Percentiles rank a stretch among this genome's conserved stretches.
Conservation (phyloP, 2,797 vertebrate species). For the Urosaurus nigricauda region DNA sequence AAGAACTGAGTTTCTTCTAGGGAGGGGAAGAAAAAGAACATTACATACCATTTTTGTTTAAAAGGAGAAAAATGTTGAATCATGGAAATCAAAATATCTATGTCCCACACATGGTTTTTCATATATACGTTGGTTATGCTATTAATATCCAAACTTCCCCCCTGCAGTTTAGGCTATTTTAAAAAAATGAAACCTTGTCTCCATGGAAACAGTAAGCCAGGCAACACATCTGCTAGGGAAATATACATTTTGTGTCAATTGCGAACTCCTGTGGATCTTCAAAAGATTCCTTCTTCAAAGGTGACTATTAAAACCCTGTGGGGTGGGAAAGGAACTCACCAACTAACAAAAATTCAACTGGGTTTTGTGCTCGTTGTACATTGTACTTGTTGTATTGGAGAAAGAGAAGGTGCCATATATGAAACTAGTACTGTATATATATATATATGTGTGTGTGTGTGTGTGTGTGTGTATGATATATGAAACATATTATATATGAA, state of each 20-base stretch:
- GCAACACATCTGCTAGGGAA: constrained; percentile 75
- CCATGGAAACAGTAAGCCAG: constrained; percentile 79
- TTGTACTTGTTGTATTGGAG: background rate
- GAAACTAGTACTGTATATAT: background rate
- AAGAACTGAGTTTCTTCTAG: constrained; percentile 48
- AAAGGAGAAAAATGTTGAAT: constrained; percentile 46
- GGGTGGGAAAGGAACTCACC: background rate
- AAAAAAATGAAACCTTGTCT: constrained; percentile 73
- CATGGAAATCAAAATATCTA: constrained; percentile 65
- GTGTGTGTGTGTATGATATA: too few species aligned
- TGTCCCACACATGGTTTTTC: constrained; percentile 56
- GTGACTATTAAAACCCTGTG: constrained; percentile 27
- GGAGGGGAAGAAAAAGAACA: constrained; percentile 33
- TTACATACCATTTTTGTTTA: constrained; percentile 18
- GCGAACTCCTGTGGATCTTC: constrained; percentile 4
- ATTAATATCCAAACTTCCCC: constrained; percentile 73
- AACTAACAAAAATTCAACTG: background rate
- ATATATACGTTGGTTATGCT: constrained; percentile 63
- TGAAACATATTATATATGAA: too few species aligned
- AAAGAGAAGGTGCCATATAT: background rate
- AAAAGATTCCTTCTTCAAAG: constrained; percentile 36
- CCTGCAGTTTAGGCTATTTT: constrained; percentile 75
- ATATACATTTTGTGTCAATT: constrained; percentile 51
- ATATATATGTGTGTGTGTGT: too few species aligned
- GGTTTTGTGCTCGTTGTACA: background rate